Conservation (phyloP, 2,113 vertebrate species). For the Actinemys pallida region DNA sequence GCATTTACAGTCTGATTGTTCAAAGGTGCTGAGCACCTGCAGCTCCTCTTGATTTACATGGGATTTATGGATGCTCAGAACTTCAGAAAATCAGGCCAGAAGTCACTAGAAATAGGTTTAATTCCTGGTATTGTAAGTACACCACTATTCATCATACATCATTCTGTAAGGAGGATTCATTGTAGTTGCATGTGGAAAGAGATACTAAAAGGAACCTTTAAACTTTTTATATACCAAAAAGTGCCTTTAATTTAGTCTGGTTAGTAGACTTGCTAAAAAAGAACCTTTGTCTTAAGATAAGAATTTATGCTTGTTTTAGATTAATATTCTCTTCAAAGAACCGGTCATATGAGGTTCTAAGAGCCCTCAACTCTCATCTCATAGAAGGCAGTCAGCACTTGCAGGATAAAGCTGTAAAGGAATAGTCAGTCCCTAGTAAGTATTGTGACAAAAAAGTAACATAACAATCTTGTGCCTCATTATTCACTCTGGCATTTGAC, state of each 20-base stretch:
- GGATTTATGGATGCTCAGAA: slow-evolving; percentile 56
- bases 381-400: slow-evolving; percentile 34
- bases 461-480: neutral
- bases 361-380: slow-evolving; percentile 30
- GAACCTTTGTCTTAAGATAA: slow-evolving; percentile 32
- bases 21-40: slow-evolving; percentile 64
- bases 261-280: slow-evolving; percentile 59
- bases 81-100: slow-evolving; percentile 66
- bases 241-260: slow-evolving; percentile 53
- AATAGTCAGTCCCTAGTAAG: slow-evolving; percentile 15
- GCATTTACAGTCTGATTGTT: slow-evolving; percentile 4
- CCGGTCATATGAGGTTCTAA: neutral
- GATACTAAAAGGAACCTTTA: slow-evolving; percentile 2
- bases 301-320: slow-evolving; percentile 46
- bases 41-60: slow-evolving; percentile 36
- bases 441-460: slow-evolving; percentile 8
- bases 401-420: slow-evolving; percentile 32
- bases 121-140: slow-evolving; percentile 38
- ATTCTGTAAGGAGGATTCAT: neutral
- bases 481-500: neutral
- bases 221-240: slow-evolving; percentile 48
- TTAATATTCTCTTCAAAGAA: slow-evolving; percentile 2
- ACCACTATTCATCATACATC: slow-evolving; percentile 12
- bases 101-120: slow-evolving; percentile 47
- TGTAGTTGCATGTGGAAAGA: slow-evolving; percentile 34